Conservation (phyloP, 2,888 invertebrate genomes). For the Pemphredon lugubris region DNA sequence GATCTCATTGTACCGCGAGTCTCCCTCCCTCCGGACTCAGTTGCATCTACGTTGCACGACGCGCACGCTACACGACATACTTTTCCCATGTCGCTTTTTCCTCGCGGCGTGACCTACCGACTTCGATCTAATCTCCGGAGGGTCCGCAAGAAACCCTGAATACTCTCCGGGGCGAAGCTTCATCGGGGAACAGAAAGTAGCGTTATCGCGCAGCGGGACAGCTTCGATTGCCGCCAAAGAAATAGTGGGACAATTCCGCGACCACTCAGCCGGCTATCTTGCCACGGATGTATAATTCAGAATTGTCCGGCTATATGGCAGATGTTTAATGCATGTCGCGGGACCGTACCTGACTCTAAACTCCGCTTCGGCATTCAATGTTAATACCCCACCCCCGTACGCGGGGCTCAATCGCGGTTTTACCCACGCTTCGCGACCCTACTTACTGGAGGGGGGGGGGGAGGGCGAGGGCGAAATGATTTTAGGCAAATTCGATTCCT, state of each 20-base stretch:
- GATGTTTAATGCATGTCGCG: constrained; percentile 78
- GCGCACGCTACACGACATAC: constrained; percentile 11
- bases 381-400: constrained; percentile 72
- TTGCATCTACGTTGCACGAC: background rate
- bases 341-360: constrained; percentile 50
- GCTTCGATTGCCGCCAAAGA: constrained; percentile 71
- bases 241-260: constrained; percentile 72
- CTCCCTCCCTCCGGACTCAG: background rate
- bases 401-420: constrained; percentile 52
- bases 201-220: constrained; percentile 62
- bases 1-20: background rate
- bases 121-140: constrained; percentile 44
- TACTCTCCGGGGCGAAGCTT: constrained; percentile 7
- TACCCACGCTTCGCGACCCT: constrained; percentile 44
- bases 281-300: constrained; percentile 76
- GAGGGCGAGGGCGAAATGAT: constrained; percentile 40
- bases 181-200: constrained; percentile 26
- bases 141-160: constrained; percentile 32
- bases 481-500: constrained; percentile 65
- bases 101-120: constrained; percentile 41
- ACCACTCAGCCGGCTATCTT: constrained; percentile 70
- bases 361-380: constrained; percentile 74
- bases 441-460: too few relatives aligned
- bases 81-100: constrained; percentile 12
- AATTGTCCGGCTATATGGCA: constrained; percentile 74